Base-by-base conservation (phyloP, 1,140 invertebrate genomes). In the Schlechtendalia chinensis region DNA sequence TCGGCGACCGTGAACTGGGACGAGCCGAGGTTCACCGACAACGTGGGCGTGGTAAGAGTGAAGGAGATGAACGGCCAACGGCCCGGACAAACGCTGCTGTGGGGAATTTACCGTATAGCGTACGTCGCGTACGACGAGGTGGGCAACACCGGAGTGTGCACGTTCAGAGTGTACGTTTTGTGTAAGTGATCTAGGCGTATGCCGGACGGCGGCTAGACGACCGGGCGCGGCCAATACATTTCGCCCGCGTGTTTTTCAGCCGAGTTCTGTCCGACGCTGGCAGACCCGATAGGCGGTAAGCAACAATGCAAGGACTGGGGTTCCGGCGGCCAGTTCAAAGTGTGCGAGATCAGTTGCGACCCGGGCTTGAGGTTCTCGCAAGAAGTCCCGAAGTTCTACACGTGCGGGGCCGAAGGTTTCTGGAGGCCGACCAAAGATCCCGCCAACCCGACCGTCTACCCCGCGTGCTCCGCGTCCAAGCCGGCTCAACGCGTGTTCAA, bases 251-350 rank as follows among this genome's bases (percentile, higher is more conserved):
- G 19, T 83, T 79, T 81, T 87, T 24, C 83, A 93, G 93, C 93
- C 83, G 94, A 97, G 84, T 96, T 97, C 86, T 98, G 96, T 85
- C 94, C 94, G 12, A 89, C 91, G 81, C 85, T 96, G 75, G 87
- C 91, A 61, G 94, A 97, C 87, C 96, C 96, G 0, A 89, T 96
- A 29, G 94, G 95, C 67, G 96, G 96, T 39, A 89, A 89, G 19
- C 95, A 97, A 86, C 91, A 91, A 8, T 98, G 96, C 85, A 94
- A 96, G 83, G 94, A 96, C 83, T 98, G 96, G 96, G 96, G 96
- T 67, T 94, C 95, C 1, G 94, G 94, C 63, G 93, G 95, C n/a
- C 94, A 96, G 84, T 97, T 96, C 86, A 96, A 96, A 86, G 93
- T 93, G 50, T 97, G 92, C 86, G 95, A 94, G 84, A 96, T 98